Evolutionary conservation across 2,113 vertebrate species (phyloP), one percentile per base, ranked within the genome.

Genomic region (Lophochroa leadbeateri): DNA sequence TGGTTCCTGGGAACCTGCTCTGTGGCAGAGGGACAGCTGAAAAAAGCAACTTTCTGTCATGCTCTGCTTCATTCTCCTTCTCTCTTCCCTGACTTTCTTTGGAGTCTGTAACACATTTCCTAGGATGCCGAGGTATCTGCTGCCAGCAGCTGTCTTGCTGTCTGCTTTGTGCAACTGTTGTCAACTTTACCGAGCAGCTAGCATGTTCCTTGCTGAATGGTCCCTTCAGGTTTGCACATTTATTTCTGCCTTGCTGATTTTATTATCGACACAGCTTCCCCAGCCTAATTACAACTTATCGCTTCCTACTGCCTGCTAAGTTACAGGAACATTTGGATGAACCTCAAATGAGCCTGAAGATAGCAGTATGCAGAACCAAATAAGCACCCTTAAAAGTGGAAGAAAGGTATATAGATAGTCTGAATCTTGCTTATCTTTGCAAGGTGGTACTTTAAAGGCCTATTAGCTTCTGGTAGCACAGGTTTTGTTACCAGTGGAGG

Each of bases 201-300:
- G 57, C 18, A 6, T 57, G 57, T 69, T 93, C 90, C 69, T 91
- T 25, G 20, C 86, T 86, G 71, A 85, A 83, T 8, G 11, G 47
- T 90, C 82, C 92, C 91, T 88, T 91, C 76, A 78, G 90, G 74
- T 84, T 82, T 77, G 57, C 47, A n/a, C 24, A 6, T 63, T 93
- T 69, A 53, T 90, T 96, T 96, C 91, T 94, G 80, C 78, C 88
- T 94, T 80, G 63, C 92, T 95, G 88, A 90, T 91, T 74, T 96
- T 74, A 89, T 94, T 96, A 64, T 88, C 81, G 81, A 75, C 72
- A 49, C 85, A 81, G 78, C 82, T 94, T 95, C 71, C 83, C 82
- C 74, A 86, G 86, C 63, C 82, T 79, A 94, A 91, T 95, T 82
- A 81, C 89, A 84, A 5, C 60, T 79, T 55, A 85, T 64, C n/a